These are phyloP conservation scores for Melanostoma mellinum DNA, from an alignment of 2,888 invertebrate species.

Conservation along the genomic window DNA sequence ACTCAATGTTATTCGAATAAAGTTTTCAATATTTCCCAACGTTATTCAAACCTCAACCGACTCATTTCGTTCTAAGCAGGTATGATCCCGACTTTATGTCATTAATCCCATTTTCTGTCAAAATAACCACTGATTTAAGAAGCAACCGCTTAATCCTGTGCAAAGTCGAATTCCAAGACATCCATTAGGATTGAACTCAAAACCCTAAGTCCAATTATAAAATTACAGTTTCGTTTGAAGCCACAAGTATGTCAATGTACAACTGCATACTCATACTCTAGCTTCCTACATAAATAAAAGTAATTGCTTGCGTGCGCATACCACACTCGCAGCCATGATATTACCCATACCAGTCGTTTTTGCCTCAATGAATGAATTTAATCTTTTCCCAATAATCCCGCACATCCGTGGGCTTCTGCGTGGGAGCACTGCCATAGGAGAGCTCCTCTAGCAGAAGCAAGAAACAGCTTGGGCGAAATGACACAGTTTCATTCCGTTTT, in stretches of 20 bases:
- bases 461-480: constrained; percentile 62
- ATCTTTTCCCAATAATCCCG: constrained; percentile 55
- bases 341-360: neutral
- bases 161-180: too few relatives aligned
- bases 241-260: neutral
- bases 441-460: constrained; percentile 35
- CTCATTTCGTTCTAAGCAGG: too few relatives aligned
- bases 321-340: neutral
- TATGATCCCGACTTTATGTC: too few relatives aligned
- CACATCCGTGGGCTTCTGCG: constrained; percentile 53
- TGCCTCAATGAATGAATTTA: constrained; percentile 30
- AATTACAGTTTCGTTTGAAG: too few relatives aligned
- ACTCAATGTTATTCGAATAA: too few relatives aligned
- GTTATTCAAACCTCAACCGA: too few relatives aligned
- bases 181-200: too few relatives aligned
- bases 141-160: too few relatives aligned
- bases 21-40: too few relatives aligned
- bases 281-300: constrained; percentile 15
- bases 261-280: constrained; percentile 5
- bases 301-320: constrained; percentile 16
- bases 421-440: constrained; percentile 50
- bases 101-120: too few relatives aligned
- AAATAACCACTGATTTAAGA: too few relatives aligned
- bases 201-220: too few relatives aligned
- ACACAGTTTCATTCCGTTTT: constrained; percentile 58